Evolutionary conservation across 2,113 vertebrate species (phyloP), one percentile per base, ranked within the genome.

Genomic region (Bubo scandiacus): DNA sequence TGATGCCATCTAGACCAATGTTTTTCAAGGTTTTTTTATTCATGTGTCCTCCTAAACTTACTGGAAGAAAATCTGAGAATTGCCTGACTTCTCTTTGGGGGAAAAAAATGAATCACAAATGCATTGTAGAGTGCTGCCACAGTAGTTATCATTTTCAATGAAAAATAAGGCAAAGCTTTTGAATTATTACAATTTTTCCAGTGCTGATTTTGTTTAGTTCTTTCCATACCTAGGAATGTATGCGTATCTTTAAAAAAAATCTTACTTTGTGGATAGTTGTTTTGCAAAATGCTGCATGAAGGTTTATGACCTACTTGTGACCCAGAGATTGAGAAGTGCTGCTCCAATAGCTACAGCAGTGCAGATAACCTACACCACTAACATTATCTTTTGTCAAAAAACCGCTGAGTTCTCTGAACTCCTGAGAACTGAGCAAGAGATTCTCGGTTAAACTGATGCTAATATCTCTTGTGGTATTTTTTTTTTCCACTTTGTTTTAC

Each of bases 261-360:
- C 47, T 61, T 43, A 16, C 23, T 70, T 38, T 38, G 17, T 58
- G 29, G 42, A 15, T 49, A 62, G 40, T 36, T 94, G 73, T 85
- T 97, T 95, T 94, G 61, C 81, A 91, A 74, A 63, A 29, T 63
- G 26, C 77, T 67, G 16, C 2, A 0, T 55, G 72, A 80, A 71
- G 43, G 26, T 74, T 77, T 95, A 7, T 94, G 94, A 96, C 95
- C 91, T 94, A 57, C 57, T 87, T 94, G 80, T 96, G 93, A 94
- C 93, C 70, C 57, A 93, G 90, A 78, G 81, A 19, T 45, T n/a
- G 63, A 83, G 51, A 95, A 86, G 68, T 47, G 86, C 93, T 89
- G 81, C 86, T 92, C 59, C 62, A 58, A 15, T n/a, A 52, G 72
- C 68, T 67, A 19, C 3, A 0, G 61, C 2, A 25, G 5, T 30